These are phyloP conservation scores for Holothuria leucospilota DNA, from an alignment of 53 echinoderm and acorn worm species.

Conservation along the genomic window DNA sequence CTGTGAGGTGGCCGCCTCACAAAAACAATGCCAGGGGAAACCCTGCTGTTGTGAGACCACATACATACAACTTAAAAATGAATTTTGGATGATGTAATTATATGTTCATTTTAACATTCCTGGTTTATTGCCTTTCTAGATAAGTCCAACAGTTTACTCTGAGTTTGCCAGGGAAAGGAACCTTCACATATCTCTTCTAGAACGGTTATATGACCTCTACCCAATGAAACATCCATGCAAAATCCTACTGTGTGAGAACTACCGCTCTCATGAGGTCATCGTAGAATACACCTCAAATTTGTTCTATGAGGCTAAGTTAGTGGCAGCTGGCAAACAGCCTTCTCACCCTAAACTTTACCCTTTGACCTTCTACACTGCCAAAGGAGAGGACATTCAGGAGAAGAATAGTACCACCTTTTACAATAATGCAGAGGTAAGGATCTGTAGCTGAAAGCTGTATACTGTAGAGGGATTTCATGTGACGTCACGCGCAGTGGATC, in stretches of 20 bases:
- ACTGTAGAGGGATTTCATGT: too few species aligned
- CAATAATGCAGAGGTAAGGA: conserved; percentile 92
- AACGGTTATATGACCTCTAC: conserved; percentile 92
- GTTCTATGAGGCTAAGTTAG: conserved; percentile 90
- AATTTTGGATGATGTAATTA: too few species aligned
- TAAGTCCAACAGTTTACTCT: conserved; percentile 94
- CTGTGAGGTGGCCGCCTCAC: too few species aligned
- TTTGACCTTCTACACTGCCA: conserved; percentile 90
- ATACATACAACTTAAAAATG: too few species aligned
- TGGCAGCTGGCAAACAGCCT: conserved; percentile 87
- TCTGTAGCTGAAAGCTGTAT: background rate
- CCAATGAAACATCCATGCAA: conserved; percentile 91
- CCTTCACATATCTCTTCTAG: conserved; percentile 95
- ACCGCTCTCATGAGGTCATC: conserved; percentile 97
- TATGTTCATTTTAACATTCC: background rate
- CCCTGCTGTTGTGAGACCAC: too few species aligned
- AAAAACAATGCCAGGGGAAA: too few species aligned
- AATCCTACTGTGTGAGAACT: conserved; percentile 98
- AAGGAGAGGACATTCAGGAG: conserved; percentile 97
- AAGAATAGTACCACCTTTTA: conserved; percentile 97
- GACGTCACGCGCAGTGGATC: too few species aligned
- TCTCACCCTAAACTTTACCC: conserved; percentile 79
- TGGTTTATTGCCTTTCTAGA: conserved; percentile 55
- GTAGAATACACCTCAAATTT: conserved; percentile 92
- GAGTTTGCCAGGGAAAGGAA: conserved; percentile 86